Evolutionary conservation across 2,113 vertebrate genomes (phyloP).

Genomic region (Fulmarus glacialis): DNA sequence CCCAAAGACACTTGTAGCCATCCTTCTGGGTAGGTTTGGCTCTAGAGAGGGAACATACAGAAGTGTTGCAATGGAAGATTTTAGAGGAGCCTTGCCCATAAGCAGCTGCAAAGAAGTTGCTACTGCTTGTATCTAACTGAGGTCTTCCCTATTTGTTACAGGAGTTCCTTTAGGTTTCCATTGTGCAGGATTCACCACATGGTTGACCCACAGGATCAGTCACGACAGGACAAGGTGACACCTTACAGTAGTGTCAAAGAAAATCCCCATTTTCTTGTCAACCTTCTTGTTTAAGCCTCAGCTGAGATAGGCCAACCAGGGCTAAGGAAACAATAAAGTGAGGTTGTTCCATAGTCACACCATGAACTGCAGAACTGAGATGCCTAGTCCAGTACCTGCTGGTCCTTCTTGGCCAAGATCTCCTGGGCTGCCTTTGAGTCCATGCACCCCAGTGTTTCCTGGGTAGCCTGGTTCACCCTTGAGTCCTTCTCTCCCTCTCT

Average conservation of each 20-base stretch:
- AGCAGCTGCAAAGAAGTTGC: neutral
- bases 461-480: conserved; percentile 82
- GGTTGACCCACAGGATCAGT: neutral
- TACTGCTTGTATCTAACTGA: neutral
- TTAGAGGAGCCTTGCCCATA: neutral
- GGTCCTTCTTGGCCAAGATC: conserved; percentile 83
- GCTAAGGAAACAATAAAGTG: neutral
- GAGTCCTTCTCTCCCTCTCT: conserved; percentile 74
- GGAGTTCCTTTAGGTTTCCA: neutral
- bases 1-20: neutral
- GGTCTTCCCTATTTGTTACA: neutral
- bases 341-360: neutral
- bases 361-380: neutral
- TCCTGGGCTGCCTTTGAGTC: conserved; percentile 83
- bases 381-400: conserved; percentile 73
- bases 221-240: neutral
- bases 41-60: neutral
- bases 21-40: neutral
- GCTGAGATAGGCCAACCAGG: neutral
- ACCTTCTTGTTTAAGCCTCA: neutral
- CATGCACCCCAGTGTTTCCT: conserved; percentile 79
- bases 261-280: neutral
- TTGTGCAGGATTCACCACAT: neutral
- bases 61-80: neutral
- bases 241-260: neutral